Evolutionary conservation across 2,113 vertebrate genomes (phyloP).

Genomic region (Macquaria ambigua): DNA sequence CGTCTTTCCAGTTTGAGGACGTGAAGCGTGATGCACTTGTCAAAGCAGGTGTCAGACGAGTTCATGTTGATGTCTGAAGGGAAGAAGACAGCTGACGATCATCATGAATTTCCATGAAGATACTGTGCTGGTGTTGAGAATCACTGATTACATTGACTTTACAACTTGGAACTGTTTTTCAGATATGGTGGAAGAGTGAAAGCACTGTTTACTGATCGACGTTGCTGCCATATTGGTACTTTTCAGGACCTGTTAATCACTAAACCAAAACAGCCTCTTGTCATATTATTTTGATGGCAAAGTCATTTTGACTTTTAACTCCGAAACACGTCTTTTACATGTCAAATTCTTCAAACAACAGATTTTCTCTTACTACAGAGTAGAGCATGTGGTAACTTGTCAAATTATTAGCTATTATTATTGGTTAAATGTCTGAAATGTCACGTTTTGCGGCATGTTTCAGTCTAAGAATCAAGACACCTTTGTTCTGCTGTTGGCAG

Average conservation of each 20-base stretch:
- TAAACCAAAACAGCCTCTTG: not conserved
- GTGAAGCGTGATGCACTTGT: not conserved
- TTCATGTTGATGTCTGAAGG: not conserved
- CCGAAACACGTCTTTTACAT: not conserved
- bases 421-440: slow-evolving; percentile 14
- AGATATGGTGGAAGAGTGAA: not conserved
- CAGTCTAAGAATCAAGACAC: slow-evolving; percentile 7
- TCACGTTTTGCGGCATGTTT: slow-evolving; percentile 4
- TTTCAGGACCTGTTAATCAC: not conserved
- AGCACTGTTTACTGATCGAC: not conserved
- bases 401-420: not conserved
- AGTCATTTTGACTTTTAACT: not conserved
- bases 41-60: not conserved
- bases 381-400: not conserved
- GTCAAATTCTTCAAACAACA: not conserved
- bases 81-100: not conserved
- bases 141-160: not conserved
- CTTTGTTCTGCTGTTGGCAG: slow-evolving; percentile 54
- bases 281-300: not conserved
- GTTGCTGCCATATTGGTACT: not conserved
- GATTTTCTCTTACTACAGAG: not conserved
- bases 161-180: not conserved
- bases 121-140: not conserved
- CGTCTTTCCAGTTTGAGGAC: not conserved
- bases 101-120: not conserved